Percentiles rank a stretch among this genome's conserved stretches.
These are phyloP conservation scores for Chionoecetes opilio DNA, from an alignment of 1,140 invertebrate genomes.

Conservation along the genomic window DNA sequence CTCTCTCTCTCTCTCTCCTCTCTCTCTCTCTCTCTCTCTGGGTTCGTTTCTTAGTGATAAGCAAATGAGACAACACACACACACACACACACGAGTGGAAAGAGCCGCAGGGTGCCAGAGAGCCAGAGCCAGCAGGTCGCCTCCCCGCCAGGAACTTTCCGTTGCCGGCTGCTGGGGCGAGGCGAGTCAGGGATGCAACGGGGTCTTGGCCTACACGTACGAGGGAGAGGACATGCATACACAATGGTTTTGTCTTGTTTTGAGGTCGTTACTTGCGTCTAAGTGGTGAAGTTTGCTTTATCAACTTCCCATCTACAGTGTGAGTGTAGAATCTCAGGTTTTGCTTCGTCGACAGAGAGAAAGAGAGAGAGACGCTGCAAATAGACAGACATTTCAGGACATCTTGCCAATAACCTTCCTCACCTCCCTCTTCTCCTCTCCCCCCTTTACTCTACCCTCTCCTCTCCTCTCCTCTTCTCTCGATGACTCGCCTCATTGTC, in stretches of 20 bases:
- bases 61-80: too few species aligned
- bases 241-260: too few species aligned
- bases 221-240: too few species aligned
- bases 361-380: constrained; percentile 6
- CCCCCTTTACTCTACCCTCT: neutral
- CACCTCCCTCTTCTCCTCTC: neutral
- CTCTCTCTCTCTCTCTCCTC: neutral
- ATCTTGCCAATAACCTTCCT: neutral
- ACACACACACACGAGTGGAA: neutral
- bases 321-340: neutral
- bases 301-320: neutral
- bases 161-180: neutral
- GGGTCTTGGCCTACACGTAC: too few species aligned
- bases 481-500: neutral
- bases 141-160: neutral
- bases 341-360: constrained; percentile 13
- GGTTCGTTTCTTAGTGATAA: too few species aligned
- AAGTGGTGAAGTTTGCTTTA: too few species aligned
- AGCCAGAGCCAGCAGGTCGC: neutral
- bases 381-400: neutral
- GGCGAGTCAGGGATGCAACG: too few species aligned
- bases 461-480: neutral
- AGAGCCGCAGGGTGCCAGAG: neutral
- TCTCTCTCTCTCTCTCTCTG: neutral
- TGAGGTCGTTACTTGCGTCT: too few species aligned